A percentile compares a stretch with the other conserved stretches of the same genome.
Conservation (phyloP, 2,888 invertebrate genomes). For the Idaea straminata region DNA sequence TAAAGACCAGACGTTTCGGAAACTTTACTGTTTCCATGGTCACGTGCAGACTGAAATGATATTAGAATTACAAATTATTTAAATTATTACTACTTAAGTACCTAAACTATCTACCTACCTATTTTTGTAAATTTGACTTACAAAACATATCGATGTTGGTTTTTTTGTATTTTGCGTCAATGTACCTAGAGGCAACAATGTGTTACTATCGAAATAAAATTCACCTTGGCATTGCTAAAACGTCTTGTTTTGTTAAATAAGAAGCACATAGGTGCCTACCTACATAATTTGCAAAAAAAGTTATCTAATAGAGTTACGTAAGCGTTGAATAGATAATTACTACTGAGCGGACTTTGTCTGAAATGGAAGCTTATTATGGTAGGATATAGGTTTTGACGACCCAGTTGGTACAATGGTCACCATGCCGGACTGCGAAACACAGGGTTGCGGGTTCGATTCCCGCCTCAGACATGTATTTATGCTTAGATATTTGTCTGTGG, state of each 20-base stretch:
- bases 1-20: no score
- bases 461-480: no score
- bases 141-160: background rate
- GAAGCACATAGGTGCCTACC: background rate
- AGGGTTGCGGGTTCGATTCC: no score
- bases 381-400: no score
- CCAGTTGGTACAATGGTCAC: no score
- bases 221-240: constrained; percentile 1
- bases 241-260: background rate
- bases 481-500: no score
- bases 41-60: no score
- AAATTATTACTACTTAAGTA: no score
- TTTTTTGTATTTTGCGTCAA: background rate
- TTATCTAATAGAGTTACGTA: background rate
- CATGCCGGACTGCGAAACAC: no score
- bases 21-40: no score
- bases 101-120: background rate
- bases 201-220: background rate
- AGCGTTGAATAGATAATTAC: background rate
- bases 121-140: background rate
- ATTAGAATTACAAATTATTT: no score
- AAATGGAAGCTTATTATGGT: background rate
- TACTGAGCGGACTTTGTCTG: background rate
- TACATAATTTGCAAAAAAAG: background rate
- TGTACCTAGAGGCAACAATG: background rate